phyloP scores from a whole-genome alignment of 2,888 invertebrate species.

The Meteorus cinctellus region DNA sequence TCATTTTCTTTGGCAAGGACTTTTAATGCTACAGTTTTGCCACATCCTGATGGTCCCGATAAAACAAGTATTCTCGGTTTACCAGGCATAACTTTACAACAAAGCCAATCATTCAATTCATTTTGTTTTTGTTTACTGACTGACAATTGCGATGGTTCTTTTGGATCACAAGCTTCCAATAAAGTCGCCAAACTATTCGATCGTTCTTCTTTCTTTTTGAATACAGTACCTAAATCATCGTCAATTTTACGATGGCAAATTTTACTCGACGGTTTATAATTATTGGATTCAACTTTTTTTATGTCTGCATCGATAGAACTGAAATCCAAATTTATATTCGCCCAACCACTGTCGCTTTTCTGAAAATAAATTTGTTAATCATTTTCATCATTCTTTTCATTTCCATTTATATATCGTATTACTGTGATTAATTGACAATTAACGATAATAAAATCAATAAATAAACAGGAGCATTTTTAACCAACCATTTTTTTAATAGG shows the following conservation, averaged over 20 bases:
- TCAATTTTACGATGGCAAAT: neutral
- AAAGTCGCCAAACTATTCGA: constrained; percentile 58
- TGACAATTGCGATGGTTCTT: constrained; percentile 60
- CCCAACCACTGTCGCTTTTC: constrained; percentile 46
- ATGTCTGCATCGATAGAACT: constrained; percentile 17
- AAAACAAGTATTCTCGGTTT: constrained; percentile 76
- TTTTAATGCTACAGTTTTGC: constrained; percentile 85
- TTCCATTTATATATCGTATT: no score
- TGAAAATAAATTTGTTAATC: constrained; percentile 2
- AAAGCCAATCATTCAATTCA: constrained; percentile 67
- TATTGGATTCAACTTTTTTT: neutral
- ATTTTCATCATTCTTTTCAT: neutral
- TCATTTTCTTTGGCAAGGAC: constrained; percentile 80
- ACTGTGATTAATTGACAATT: neutral
- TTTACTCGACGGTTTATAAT: constrained; percentile 25
- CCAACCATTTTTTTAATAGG: constrained; percentile 38
- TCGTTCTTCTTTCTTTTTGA: constrained; percentile 45
- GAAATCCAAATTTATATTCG: constrained; percentile 42
- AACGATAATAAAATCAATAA: constrained; percentile 2
- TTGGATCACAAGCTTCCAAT: constrained; percentile 63
- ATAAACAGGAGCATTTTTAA: constrained; percentile 2
- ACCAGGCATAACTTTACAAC: constrained; percentile 50
- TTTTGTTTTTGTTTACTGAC: constrained; percentile 67
- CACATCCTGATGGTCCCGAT: constrained; percentile 89
- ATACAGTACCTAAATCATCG: constrained; percentile 6